Percentiles rank a stretch among this genome's conserved stretches.
phyloP scores from a whole-genome alignment of 2,113 vertebrate species.

The Salminus brasiliensis region DNA sequence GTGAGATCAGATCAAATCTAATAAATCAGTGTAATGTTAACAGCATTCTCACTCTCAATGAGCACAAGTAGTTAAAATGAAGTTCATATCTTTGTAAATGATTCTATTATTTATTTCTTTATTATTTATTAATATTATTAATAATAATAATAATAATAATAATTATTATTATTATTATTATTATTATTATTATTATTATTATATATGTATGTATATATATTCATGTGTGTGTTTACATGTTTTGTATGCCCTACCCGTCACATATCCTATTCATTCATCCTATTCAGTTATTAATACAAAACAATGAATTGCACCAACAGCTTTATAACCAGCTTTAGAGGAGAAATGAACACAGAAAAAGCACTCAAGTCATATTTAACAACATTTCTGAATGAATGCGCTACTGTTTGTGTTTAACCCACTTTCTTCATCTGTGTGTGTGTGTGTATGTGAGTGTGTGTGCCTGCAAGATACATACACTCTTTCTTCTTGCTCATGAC shows the following conservation, averaged over 20 bases:
- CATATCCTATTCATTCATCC: conserved; percentile 17
- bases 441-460: conserved; percentile 37
- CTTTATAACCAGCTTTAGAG: conserved; percentile 26
- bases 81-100: conserved; percentile 32
- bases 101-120: conserved; percentile 24
- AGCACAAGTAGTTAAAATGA: conserved; percentile 33
- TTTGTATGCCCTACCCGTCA: conserved; percentile 36
- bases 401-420: conserved; percentile 23
- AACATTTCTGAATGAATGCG: conserved; percentile 18
- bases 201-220: conserved; percentile 23
- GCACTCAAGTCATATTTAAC: conserved; percentile 10
- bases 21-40: conserved; percentile 57
- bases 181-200: too few relatives aligned
- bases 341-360: conserved; percentile 5
- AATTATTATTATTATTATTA: too few relatives aligned
- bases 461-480: conserved; percentile 24
- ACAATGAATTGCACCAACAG: neutral
- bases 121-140: neutral
- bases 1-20: conserved; percentile 60
- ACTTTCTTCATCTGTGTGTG: conserved; percentile 31
- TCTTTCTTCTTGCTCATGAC: conserved; percentile 23
- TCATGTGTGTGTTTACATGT: conserved; percentile 46
- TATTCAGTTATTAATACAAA: conserved; percentile 18
- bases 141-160: too few relatives aligned
- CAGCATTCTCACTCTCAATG: conserved; percentile 25